Evolutionary conservation across 2,113 vertebrate species (phyloP).

Genomic region (Xenopus borealis): DNA sequence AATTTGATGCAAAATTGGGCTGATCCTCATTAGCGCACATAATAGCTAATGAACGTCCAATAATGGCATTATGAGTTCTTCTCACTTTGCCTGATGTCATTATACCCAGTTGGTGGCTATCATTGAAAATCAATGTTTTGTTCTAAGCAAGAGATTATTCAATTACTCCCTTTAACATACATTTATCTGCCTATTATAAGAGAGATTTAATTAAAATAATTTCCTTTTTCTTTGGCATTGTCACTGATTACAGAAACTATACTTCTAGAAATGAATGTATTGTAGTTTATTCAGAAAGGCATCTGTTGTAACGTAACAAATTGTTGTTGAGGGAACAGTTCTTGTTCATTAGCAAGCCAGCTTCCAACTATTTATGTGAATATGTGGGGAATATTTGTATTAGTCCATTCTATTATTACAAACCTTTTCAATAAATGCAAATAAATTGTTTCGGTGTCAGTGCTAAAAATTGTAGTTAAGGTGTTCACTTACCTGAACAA

Average conservation of each 20-base stretch:
- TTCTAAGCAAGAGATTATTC: constrained; percentile 1
- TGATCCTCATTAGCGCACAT: background rate
- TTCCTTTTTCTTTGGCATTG: background rate
- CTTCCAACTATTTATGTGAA: too few relatives aligned
- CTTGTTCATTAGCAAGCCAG: too few relatives aligned
- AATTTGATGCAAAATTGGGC: background rate
- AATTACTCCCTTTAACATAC: background rate
- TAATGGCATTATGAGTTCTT: constrained; percentile 5
- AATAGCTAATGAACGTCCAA: constrained; percentile 11
- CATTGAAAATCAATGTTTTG: constrained; percentile 8
- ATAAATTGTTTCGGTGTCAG: too few relatives aligned
- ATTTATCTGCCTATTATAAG: background rate
- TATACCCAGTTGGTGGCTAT: constrained; percentile 16
- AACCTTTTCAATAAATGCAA: too few relatives aligned
- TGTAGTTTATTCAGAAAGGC: too few relatives aligned
- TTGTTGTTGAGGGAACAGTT: too few relatives aligned
- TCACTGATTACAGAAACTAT: background rate
- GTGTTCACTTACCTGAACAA: too few relatives aligned
- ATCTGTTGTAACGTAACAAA: too few relatives aligned
- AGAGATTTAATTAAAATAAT: constrained; percentile 5
- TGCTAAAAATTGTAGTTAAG: too few relatives aligned
- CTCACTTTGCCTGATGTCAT: constrained; percentile 3
- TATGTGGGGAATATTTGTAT: too few relatives aligned
- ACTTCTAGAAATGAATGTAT: too few relatives aligned
- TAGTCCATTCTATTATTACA: too few relatives aligned